Base-by-base conservation (phyloP, 1,140 invertebrate species). In the Lucilia cuprina region DNA sequence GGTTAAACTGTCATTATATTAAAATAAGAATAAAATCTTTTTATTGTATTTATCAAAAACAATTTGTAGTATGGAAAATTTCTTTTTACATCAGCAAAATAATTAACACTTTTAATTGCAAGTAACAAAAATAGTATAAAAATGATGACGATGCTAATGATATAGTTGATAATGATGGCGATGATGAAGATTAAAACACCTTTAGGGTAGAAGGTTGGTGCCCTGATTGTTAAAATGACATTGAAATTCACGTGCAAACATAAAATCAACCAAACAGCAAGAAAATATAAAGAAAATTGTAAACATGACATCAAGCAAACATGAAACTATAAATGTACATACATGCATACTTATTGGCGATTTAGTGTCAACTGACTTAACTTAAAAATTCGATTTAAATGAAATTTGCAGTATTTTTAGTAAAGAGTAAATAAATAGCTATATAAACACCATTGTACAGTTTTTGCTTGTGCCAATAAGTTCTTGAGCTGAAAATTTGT, bases 161-260 rank as follows among this genome's bases (percentile, higher is more conserved):
- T 30, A 3, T 30, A 2, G 25, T 3, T 30, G 25, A 41, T 41
- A 41, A 41, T 41, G 41, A 41, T 41, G 41, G 7, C 5, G 41
- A 41, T 41, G 10, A 5, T 12, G 13, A 12, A 55, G 13, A 55
- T 8, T 19, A 19, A 70, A 70, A 41, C n/a, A 8, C 77, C 41
- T 49, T 80, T 19, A 49, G 41, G 77, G 77, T 34, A 82, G 80
- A 82, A 84, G 83, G 83, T 84, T 80, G 80, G 60, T 84, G 83
- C 83, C 83, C 77, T 84, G 78, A 25, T 74, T 82, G 77, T 41
- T 49, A 19, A 41, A 82, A 82, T 84, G 83, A 84, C 83, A 84
- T 82, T 84, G 83, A 84, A 84, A 74, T 82, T 47, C 78, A 84
- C 80, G 78, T 80, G 77, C 75, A 70, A 41, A 70, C 65, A 70